Conservation (phyloP, 1,140 invertebrate genomes). For the Drosophila willistoni region DNA sequence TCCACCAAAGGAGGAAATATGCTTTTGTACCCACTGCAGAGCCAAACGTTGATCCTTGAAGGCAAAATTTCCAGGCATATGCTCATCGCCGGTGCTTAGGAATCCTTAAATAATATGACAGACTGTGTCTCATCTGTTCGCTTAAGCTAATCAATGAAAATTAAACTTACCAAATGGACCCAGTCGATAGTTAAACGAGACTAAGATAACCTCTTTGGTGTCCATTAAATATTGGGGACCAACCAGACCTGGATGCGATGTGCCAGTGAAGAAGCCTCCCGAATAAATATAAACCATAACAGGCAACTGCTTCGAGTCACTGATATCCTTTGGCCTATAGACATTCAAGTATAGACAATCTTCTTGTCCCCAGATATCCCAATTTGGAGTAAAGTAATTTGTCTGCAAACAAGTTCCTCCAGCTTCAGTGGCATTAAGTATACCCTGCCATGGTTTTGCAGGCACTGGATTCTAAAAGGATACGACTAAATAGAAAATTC, state of each 20-base stretch:
- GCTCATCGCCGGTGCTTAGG: conserved; percentile 74
- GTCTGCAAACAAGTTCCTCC: conserved; percentile 61
- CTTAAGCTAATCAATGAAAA: too few species aligned
- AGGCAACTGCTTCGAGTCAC: conserved; percentile 60
- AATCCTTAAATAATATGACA: conserved; percentile 52
- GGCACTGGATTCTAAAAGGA: conserved; percentile 61
- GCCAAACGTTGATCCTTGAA: conserved; percentile 77
- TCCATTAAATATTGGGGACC: conserved; percentile 83
- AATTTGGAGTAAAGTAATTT: conserved; percentile 34
- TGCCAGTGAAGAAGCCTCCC: conserved; percentile 84
- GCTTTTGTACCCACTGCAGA: conserved; percentile 64
- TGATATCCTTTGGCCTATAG: conserved; percentile 83
- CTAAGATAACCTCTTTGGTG: conserved; percentile 84
- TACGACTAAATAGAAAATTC: neutral
- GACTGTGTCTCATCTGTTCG: neutral
- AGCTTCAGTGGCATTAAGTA: conserved; percentile 47
- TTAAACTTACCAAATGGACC: conserved; percentile 82
- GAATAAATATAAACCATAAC: conserved; percentile 87
- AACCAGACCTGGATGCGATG: conserved; percentile 52
- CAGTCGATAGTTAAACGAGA: conserved; percentile 85
- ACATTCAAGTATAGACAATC: conserved; percentile 87
- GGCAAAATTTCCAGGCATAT: conserved; percentile 84
- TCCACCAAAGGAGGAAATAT: conserved; percentile 87
- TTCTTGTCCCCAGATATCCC: conserved; percentile 78
- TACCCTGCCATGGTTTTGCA: conserved; percentile 42